Evolutionary conservation across 2,888 invertebrate species (phyloP).

Genomic region (Cephonodes hylas): DNA sequence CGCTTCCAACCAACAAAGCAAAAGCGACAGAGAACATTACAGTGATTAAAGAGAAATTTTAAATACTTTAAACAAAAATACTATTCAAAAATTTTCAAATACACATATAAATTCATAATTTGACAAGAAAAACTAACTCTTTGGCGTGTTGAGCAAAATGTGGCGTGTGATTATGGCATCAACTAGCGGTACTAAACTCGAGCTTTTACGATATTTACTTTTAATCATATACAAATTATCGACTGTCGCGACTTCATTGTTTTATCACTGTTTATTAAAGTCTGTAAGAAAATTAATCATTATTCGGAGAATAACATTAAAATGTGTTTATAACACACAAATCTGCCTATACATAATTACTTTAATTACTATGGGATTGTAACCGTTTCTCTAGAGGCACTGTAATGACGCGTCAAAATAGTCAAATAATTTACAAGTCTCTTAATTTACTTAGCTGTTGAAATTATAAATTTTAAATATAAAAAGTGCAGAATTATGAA

Average conservation of each 20-base stretch:
- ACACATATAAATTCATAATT: conserved; percentile 10
- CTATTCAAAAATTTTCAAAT: neutral
- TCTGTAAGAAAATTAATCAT: too few relatives aligned
- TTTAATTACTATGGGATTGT: too few relatives aligned
- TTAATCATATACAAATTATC: neutral
- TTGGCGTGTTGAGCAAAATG: conserved; percentile 78
- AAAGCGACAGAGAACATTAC: neutral
- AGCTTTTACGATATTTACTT: conserved; percentile 33
- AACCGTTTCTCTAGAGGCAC: too few relatives aligned
- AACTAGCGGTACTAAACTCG: conserved; percentile 67
- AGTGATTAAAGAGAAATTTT: neutral
- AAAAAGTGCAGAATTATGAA: too few relatives aligned
- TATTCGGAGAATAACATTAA: too few relatives aligned
- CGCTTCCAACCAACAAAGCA: neutral
- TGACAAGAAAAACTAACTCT: conserved; percentile 46
- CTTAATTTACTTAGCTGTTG: too few relatives aligned
- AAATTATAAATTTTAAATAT: too few relatives aligned
- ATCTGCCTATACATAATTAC: too few relatives aligned
- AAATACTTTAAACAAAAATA: neutral
- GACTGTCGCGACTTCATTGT: neutral
- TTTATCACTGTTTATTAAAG: neutral
- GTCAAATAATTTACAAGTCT: too few relatives aligned
- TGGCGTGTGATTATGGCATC: conserved; percentile 61
- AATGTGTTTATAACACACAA: too few relatives aligned
- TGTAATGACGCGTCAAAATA: too few relatives aligned